Percentiles rank a stretch among this genome's conserved stretches.
These are phyloP conservation scores for Thecophora atra DNA, from an alignment of 2,888 invertebrate species.

Conservation along the genomic window DNA sequence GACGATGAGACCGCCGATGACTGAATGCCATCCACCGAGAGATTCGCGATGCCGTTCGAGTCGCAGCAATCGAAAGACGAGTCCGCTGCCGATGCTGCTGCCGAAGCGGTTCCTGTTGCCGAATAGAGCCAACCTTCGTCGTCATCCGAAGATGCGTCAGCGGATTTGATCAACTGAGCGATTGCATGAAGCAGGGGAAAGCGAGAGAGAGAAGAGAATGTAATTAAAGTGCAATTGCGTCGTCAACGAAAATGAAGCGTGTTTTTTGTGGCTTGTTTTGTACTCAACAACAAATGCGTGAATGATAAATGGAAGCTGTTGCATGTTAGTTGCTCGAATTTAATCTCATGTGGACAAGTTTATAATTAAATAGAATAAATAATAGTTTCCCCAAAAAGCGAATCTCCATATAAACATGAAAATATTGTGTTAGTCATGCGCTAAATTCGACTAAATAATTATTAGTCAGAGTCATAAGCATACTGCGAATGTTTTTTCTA, in stretches of 20 bases:
- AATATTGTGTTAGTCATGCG: too few species aligned
- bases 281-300: neutral
- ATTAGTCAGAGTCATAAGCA: too few species aligned
- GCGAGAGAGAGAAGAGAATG: neutral
- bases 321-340: neutral
- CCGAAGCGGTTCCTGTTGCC: constrained; percentile 39
- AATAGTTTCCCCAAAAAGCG: too few species aligned
- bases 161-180: constrained; percentile 64
- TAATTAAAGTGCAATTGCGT: neutral
- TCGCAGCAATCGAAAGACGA: constrained; percentile 37
- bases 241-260: neutral
- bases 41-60: constrained; percentile 42
- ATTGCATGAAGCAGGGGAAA: neutral
- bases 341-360: too few species aligned
- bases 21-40: constrained; percentile 54
- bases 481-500: too few species aligned
- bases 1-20: constrained; percentile 58
- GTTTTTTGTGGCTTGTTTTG: neutral
- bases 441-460: too few species aligned
- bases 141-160: constrained; percentile 71
- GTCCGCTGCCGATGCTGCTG: constrained; percentile 16
- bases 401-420: too few species aligned
- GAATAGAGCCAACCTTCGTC: constrained; percentile 67
- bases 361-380: too few species aligned
- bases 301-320: neutral